These are phyloP conservation scores for Dinothrombium tinctorium DNA, from an alignment of 1,140 invertebrate species.

Conservation along the genomic window DNA sequence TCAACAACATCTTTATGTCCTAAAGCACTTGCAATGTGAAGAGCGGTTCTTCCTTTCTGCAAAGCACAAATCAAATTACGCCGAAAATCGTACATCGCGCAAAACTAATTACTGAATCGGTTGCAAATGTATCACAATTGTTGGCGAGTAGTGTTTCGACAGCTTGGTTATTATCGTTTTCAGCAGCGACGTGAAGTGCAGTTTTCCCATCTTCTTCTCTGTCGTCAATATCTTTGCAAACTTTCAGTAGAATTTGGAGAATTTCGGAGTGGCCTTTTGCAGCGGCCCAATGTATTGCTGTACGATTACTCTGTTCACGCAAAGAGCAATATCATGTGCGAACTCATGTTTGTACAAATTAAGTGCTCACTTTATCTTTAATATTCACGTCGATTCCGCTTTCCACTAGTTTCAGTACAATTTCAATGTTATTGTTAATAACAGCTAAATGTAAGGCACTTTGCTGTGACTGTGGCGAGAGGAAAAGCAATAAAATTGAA, in stretches of 20 bases:
- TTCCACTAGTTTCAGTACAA: constrained; percentile 21
- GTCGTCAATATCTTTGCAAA: constrained; percentile 37
- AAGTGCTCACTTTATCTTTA: constrained; percentile 22
- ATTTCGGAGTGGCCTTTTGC: constrained; percentile 44
- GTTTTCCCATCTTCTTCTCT: constrained; percentile 31
- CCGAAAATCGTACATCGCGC: too few species aligned
- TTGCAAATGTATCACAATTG: constrained; percentile 15
- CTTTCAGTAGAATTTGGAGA: constrained; percentile 37
- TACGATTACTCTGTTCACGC: constrained; percentile 18
- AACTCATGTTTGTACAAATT: background rate
- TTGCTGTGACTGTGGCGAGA: background rate
- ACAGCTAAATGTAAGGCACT: constrained; percentile 20
- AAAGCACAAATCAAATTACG: background rate
- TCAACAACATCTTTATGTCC: constrained; percentile 18
- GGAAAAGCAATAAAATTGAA: background rate
- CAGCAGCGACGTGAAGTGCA: constrained; percentile 15
- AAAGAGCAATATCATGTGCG: background rate
- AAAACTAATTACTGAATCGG: constrained; percentile 16
- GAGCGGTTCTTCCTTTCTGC: constrained; percentile 23
- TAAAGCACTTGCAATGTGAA: constrained; percentile 21
- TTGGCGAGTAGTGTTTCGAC: constrained; percentile 13
- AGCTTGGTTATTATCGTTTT: constrained; percentile 13
- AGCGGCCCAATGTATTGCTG: constrained; percentile 44
- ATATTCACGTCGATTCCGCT: constrained; percentile 20
- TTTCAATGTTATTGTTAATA: constrained; percentile 21